A percentile compares a stretch with the other conserved stretches of the same genome.
These are phyloP conservation scores for Gnathonemus longibarbis DNA, from an alignment of 2,113 vertebrate species.

Conservation along the genomic window DNA sequence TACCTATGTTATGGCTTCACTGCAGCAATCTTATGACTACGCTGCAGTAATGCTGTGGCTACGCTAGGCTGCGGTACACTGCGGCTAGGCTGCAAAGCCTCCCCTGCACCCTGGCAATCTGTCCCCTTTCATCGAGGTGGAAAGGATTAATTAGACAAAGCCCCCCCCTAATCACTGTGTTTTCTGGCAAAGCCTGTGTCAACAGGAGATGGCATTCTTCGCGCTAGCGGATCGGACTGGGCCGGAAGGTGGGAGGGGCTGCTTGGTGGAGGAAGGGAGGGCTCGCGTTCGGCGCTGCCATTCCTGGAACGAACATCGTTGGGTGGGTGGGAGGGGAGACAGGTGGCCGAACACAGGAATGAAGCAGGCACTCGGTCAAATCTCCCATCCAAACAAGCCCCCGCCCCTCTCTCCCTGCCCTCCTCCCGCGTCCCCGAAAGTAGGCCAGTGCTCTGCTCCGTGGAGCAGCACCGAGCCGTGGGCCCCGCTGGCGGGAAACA, in stretches of 20 bases:
- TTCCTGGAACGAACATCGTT: conserved; percentile 17
- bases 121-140: conserved; percentile 5
- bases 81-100: neutral
- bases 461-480: conserved; percentile 27
- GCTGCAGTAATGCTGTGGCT: neutral
- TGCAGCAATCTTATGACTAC: neutral
- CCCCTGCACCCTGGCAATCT: neutral
- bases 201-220: conserved; percentile 22
- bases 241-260: conserved; percentile 7
- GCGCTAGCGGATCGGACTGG: neutral
- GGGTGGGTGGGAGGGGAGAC: conserved; percentile 33
- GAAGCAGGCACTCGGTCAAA: conserved; percentile 47
- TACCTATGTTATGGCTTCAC: neutral
- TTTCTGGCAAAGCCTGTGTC: conserved; percentile 20
- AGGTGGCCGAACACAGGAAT: conserved; percentile 58
- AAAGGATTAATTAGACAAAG: conserved; percentile 26
- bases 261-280: neutral
- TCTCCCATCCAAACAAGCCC: conserved; percentile 47
- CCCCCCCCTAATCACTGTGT: conserved; percentile 14
- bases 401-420: conserved; percentile 29
- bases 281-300: neutral
- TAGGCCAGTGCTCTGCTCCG: conserved; percentile 42
- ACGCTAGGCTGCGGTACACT: neutral
- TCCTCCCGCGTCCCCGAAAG: conserved; percentile 35
- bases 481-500: neutral